Conservation (phyloP, 2,797 vertebrate genomes). For the Ambastaia sidthimunki region DNA sequence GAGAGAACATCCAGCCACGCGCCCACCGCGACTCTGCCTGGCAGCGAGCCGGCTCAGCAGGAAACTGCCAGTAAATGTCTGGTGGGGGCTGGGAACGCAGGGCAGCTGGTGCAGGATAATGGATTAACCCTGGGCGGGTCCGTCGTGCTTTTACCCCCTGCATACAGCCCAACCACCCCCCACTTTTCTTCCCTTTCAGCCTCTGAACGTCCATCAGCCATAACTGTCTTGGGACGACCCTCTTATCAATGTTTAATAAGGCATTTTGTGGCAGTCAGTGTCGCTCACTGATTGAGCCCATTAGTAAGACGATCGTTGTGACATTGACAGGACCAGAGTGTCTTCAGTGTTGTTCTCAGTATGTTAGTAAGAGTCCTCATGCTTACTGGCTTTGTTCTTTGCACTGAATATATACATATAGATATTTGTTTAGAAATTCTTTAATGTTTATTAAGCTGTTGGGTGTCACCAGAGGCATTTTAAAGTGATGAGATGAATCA, state of each 20-base stretch:
- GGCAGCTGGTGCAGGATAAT: constrained; percentile 81
- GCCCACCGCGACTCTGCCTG: constrained; percentile 2
- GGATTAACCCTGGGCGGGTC: constrained; percentile 71
- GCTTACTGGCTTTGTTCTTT: background rate
- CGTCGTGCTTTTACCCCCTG: constrained; percentile 5
- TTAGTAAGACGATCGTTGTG: no score
- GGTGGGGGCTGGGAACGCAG: constrained; percentile 57
- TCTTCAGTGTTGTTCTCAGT: background rate
- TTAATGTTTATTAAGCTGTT: no score
- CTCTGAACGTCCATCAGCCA: constrained; percentile 37
- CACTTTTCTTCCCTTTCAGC: constrained; percentile 41
- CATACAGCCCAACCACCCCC: constrained; percentile 46
- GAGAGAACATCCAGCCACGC: constrained; percentile 11
- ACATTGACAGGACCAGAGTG: background rate
- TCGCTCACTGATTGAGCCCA: constrained; percentile 42
- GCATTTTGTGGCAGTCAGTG: constrained; percentile 51
- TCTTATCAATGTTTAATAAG: constrained; percentile 67
- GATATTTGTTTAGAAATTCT: no score
- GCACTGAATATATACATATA: no score
- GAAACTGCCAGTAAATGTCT: constrained; percentile 58
- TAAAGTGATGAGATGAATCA: constrained; percentile 20
- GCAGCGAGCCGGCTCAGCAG: constrained; percentile 41
- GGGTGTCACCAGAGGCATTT: no score
- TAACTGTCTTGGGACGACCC: constrained; percentile 51
- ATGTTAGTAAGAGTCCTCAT: background rate